Evolutionary conservation across 1,140 invertebrate genomes (phyloP), one percentile per base, ranked within the genome.

Genomic region (Nylanderia fulva): DNA sequence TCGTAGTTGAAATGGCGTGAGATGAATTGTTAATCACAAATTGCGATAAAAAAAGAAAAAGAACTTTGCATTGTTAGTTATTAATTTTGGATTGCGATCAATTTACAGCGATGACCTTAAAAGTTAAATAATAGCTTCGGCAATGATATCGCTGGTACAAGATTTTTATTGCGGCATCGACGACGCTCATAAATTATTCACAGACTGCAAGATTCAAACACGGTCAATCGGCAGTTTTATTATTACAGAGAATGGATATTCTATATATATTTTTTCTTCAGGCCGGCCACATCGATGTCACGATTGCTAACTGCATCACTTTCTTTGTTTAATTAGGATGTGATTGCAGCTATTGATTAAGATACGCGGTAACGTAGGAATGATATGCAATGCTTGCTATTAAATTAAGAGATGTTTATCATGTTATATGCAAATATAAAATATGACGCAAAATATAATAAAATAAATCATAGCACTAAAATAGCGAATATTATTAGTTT

Each of bases 171-270:
- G 48, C 64, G 39, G 36, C 36, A 71, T 80, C 52, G 52, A 71
- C 52, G 36, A 58, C 1, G 18, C 24, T 80, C n/a, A 66, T 79
- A 80, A 71, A 58, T 80, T 58, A 80, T 80, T 80, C 64, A 80
- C 77, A 15, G 36, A 42, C 3, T 18, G 39, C 24, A 42, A 71
- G 64, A 56, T 42, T 24, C 54, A 24, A 42, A 29, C 6, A 48
- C 48, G 24, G 24, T 39, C n/a, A 56, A 36, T 71, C n/a, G 77
- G 9, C 48, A 80, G 13, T 80, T 80, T 80, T 68, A 80, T 80
- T 80, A 80, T 71, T 71, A 71, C 77, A 80, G 64, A 80, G 77
- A 80, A 24, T 29, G 24, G 21, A 54, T 68, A 21, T 42, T 36
- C 64, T 66, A 48, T 48, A 45, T 15, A 45, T 45, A 45, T 48